These are phyloP conservation scores for Sycophila texana DNA, from an alignment of 2,888 invertebrate species.

Conservation along the genomic window DNA sequence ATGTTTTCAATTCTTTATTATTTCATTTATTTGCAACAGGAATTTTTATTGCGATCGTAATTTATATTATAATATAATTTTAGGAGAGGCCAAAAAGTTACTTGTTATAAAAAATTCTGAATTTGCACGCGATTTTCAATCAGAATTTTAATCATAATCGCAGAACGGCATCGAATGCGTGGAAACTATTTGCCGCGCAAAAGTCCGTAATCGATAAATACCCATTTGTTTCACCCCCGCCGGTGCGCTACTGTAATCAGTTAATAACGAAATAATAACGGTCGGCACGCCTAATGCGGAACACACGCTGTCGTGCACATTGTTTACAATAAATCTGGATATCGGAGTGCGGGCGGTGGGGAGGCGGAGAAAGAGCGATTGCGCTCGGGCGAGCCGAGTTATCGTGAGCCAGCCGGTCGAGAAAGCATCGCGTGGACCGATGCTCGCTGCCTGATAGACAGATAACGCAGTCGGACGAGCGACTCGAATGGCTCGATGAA, in stretches of 20 bases:
- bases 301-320: background rate
- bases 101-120: too few relatives aligned
- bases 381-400: conserved; percentile 22
- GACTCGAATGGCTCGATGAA: too few relatives aligned
- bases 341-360: background rate
- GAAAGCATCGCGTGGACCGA: conserved; percentile 1
- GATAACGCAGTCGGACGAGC: background rate
- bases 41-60: too few relatives aligned
- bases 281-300: conserved; percentile 18
- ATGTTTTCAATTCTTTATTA: too few relatives aligned
- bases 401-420: conserved; percentile 15
- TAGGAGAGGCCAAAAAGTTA: too few relatives aligned
- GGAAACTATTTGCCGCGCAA: too few relatives aligned
- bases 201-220: conserved; percentile 30
- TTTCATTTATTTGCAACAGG: too few relatives aligned
- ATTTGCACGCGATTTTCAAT: too few relatives aligned
- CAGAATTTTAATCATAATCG: too few relatives aligned
- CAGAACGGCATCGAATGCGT: too few relatives aligned
- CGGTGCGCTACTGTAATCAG: conserved; percentile 29
- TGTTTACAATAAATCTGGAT: conserved; percentile 51
- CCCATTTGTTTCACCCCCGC: background rate
- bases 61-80: too few relatives aligned
- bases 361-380: conserved; percentile 5
- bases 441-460: conserved; percentile 13
- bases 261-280: conserved; percentile 54